Conservation (phyloP, 1,140 invertebrate genomes). For the Eriocheir sinensis region DNA sequence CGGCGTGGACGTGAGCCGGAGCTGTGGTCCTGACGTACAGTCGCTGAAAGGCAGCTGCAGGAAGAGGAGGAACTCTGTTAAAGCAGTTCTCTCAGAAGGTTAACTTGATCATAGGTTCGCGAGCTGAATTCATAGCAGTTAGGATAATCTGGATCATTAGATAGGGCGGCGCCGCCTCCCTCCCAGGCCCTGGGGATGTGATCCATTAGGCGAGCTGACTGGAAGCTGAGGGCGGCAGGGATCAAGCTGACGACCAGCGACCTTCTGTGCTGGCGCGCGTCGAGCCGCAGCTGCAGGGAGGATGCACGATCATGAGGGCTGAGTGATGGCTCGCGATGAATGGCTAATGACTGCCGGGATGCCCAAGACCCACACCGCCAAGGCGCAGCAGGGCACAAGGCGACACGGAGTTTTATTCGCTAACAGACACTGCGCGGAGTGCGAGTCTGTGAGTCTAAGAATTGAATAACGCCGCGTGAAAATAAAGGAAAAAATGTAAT, state of each 20-base stretch:
- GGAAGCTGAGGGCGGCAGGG: neutral
- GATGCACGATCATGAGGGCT: neutral
- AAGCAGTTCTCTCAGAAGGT: neutral
- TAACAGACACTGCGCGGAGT: no score
- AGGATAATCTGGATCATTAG: conserved; percentile 1
- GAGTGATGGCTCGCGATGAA: neutral
- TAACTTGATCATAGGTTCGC: neutral
- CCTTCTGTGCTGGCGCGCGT: neutral
- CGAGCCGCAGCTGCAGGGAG: neutral
- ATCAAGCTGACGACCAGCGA: neutral
- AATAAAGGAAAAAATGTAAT: neutral
- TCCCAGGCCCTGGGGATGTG: neutral
- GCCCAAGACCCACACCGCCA: neutral
- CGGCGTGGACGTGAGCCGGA: no score
- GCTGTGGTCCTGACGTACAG: no score
- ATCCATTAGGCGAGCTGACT: neutral
- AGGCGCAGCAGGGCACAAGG: no score
- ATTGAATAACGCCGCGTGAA: no score
- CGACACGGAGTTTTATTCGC: no score
- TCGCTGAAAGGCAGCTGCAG: no score
- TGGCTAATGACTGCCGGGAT: neutral
- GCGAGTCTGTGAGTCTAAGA: no score
- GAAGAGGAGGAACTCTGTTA: neutral
- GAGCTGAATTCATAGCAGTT: neutral
- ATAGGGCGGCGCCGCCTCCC: neutral